Conservation (phyloP, 1,140 invertebrate genomes). For the Andricus grossulariae region DNA sequence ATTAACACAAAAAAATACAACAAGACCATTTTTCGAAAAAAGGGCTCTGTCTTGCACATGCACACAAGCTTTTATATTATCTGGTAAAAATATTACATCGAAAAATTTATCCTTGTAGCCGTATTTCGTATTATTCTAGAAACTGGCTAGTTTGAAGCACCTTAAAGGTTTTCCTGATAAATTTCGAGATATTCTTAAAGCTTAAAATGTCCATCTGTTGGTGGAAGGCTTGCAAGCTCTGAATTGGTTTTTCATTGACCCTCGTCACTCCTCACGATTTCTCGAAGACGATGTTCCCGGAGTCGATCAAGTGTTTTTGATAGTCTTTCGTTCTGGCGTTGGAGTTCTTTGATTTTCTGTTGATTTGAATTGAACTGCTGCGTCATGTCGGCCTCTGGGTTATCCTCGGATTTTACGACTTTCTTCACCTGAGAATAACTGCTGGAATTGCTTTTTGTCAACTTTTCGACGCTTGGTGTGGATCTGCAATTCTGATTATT, state of each 20-base stretch:
- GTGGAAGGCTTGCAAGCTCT: neutral
- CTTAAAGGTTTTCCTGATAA: too few relatives aligned
- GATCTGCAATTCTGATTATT: slow-evolving; percentile 14
- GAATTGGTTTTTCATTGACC: neutral
- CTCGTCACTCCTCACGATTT: neutral
- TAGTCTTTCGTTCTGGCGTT: slow-evolving; percentile 50
- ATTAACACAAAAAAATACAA: too few relatives aligned
- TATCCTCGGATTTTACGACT: slow-evolving; percentile 39
- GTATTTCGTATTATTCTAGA: too few relatives aligned
- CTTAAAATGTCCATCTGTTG: too few relatives aligned
- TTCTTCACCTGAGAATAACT: neutral
- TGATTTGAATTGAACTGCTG: slow-evolving; percentile 49
- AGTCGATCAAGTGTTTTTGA: slow-evolving; percentile 50
- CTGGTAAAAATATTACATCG: too few relatives aligned
- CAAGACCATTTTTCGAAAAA: too few relatives aligned
- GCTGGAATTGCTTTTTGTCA: slow-evolving; percentile 23
- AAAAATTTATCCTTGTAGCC: too few relatives aligned
- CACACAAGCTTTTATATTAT: too few relatives aligned
- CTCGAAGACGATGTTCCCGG: slow-evolving; percentile 46
- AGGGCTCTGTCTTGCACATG: too few relatives aligned
- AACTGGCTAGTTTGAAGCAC: too few relatives aligned
- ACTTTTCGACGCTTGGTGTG: neutral
- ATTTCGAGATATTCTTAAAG: too few relatives aligned
- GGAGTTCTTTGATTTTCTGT: slow-evolving; percentile 46
- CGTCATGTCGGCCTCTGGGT: slow-evolving; percentile 42